Conservation (phyloP, 1,140 invertebrate genomes). For the Trissolcus basalis region DNA sequence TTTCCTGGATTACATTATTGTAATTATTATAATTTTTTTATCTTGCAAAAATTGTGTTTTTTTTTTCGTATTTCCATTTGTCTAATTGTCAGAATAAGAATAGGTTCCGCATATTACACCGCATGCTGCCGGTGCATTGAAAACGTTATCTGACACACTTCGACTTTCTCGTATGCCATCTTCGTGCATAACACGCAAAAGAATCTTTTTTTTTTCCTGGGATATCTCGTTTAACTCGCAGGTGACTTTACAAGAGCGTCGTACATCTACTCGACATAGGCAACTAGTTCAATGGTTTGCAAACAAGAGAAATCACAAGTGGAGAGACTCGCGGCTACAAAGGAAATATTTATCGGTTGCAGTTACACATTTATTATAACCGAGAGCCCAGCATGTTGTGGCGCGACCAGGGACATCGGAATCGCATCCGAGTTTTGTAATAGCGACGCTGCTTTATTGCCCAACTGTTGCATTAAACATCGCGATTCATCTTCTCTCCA, state of each 20-base stretch:
- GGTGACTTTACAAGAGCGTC: slow-evolving; percentile 12
- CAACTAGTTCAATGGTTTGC: slow-evolving; percentile 36
- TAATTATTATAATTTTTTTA: too few species aligned
- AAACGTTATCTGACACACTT: slow-evolving; percentile 60
- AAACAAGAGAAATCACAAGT: slow-evolving; percentile 2
- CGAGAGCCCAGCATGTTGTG: too few species aligned
- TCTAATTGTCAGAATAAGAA: slow-evolving; percentile 24
- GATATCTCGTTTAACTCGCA: slow-evolving; percentile 20
- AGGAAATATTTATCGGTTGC: neutral
- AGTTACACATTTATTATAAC: too few species aligned
- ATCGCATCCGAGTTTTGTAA: slow-evolving; percentile 6
- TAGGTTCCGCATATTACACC: slow-evolving; percentile 9
- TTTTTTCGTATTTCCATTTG: neutral
- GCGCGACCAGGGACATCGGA: too few species aligned
- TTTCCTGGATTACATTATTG: too few species aligned
- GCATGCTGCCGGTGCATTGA: neutral
- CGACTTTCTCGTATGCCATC: slow-evolving; percentile 56
- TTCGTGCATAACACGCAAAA: slow-evolving; percentile 50
- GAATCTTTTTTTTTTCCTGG: slow-evolving; percentile 32
- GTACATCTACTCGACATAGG: slow-evolving; percentile 10
- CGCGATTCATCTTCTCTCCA: slow-evolving; percentile 3
- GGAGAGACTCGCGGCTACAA: neutral
- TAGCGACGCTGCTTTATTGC: neutral
- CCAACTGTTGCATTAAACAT: neutral
- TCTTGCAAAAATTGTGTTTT: too few species aligned